These are phyloP conservation scores for Cataglyphis altisquamis DNA, from an alignment of 2,888 invertebrate species.

Conservation along the genomic window DNA sequence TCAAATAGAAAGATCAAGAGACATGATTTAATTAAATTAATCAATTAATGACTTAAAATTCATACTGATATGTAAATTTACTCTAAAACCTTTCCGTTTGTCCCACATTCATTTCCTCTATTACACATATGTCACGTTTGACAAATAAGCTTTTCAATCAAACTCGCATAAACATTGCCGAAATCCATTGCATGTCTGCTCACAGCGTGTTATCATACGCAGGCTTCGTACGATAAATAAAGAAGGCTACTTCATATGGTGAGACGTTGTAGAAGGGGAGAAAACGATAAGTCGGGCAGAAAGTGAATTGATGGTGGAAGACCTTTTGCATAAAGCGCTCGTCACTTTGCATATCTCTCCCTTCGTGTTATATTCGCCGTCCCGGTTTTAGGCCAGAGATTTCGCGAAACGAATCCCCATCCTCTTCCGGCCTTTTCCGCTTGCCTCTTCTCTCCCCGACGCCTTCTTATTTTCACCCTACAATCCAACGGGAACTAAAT, in stretches of 20 bases:
- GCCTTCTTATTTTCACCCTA: constrained; percentile 38
- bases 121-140: not conserved
- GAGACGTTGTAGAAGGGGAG: constrained; percentile 48
- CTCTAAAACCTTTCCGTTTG: not conserved
- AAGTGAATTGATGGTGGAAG: constrained; percentile 81
- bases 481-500: constrained; percentile 53
- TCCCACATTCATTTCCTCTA: not conserved
- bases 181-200: constrained; percentile 2
- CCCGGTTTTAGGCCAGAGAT: constrained; percentile 71
- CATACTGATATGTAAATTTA: not conserved
- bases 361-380: constrained; percentile 67
- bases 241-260: constrained; percentile 45
- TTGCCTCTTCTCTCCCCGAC: constrained; percentile 1
- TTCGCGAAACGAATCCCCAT: constrained; percentile 66
- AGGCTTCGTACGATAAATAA: constrained; percentile 69
- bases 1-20: not conserved
- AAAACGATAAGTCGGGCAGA: constrained; percentile 73
- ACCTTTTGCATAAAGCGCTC: constrained; percentile 80
- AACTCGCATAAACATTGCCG: not conserved
- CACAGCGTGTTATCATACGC: constrained; percentile 16
- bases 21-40: not conserved
- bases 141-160: constrained; percentile 17
- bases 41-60: not conserved
- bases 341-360: constrained; percentile 80
- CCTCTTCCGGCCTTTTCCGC: constrained; percentile 27